Base-by-base conservation (phyloP, 2,113 vertebrate genomes). In the Cheilinus undulatus region DNA sequence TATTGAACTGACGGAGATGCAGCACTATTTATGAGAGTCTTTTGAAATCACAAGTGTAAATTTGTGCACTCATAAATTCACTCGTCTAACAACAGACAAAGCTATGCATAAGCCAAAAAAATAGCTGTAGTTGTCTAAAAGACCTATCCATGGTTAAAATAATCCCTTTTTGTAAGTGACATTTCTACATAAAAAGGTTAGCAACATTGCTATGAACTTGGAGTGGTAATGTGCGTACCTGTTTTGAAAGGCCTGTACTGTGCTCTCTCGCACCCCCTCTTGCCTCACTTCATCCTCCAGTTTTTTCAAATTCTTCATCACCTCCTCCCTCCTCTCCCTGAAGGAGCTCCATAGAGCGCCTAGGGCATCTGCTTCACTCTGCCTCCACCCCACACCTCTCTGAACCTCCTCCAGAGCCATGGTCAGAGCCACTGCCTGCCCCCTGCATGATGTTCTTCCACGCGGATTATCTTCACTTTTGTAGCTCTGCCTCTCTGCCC, bases 311-410 rank as follows among this genome's bases (percentile, higher is more conserved):
- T 83, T 94, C 72, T 87, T 95, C 82, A 97, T 92, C n/a, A 99
- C 73, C 65, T 95, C 94, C 7, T 97, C 97, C 66, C 91, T 97
- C 73, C 86, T 94, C 57, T 95, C 94, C 42, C 76, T 88, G 62
- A 98, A 97, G 9, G 95, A 94, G 65, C 88, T 95, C 88, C 84
- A 93, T 73, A 98, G 58, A 0, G 88, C 88, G 0, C 76, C 90
- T 45, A 98, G 89, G 20, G 95, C 95, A 52, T 99, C 97, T 1
- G 96, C 97, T 77, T 99, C 96, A 53, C 94, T 97, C 86, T 97
- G 97, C 84, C 96, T 97, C 67, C 94, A 95, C n/a, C 97, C 97
- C 53, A 99, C 86, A 1, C 95, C 89, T 75, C 89, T 96, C 89
- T 97, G 97, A 53, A 96, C 92, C 58, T 89, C 84, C 63, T 98